Conservation (phyloP, 2,113 vertebrate species). For the Thamnophis sirtalis region DNA sequence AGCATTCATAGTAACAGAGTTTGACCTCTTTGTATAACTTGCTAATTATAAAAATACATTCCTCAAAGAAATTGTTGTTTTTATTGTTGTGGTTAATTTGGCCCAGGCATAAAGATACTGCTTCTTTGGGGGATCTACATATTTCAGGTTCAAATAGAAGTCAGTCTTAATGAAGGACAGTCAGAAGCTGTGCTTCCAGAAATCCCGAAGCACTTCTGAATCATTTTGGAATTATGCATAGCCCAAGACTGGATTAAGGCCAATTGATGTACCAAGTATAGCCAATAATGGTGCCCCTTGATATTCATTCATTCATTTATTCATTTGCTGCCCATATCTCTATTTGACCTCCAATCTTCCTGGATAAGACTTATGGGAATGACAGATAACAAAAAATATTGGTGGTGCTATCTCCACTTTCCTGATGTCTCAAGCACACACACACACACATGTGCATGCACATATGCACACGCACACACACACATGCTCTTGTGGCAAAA, state of each 20-base stretch:
- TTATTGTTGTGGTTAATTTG: neutral
- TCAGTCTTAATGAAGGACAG: neutral
- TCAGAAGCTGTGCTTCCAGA: neutral
- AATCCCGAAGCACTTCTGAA: neutral
- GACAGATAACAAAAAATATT: neutral
- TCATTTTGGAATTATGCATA: neutral
- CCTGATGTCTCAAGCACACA: neutral
- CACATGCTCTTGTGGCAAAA: too few species aligned
- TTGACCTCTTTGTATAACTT: neutral
- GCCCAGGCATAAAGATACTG: neutral
- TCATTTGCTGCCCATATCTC: neutral
- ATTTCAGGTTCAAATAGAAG: neutral
- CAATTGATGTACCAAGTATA: neutral
- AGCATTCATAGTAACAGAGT: neutral
- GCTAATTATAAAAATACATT: neutral
- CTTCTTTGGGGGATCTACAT: neutral
- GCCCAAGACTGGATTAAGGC: neutral
- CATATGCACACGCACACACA: too few species aligned
- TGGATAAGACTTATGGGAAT: neutral
- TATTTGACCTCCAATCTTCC: neutral
- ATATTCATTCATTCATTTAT: neutral
- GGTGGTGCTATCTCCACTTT: neutral
- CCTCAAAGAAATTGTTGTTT: neutral
- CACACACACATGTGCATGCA: too few species aligned
- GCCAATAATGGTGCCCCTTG: neutral